These are phyloP conservation scores for Eupithecia exiguata DNA, from an alignment of 2,888 invertebrate genomes.

Conservation along the genomic window DNA sequence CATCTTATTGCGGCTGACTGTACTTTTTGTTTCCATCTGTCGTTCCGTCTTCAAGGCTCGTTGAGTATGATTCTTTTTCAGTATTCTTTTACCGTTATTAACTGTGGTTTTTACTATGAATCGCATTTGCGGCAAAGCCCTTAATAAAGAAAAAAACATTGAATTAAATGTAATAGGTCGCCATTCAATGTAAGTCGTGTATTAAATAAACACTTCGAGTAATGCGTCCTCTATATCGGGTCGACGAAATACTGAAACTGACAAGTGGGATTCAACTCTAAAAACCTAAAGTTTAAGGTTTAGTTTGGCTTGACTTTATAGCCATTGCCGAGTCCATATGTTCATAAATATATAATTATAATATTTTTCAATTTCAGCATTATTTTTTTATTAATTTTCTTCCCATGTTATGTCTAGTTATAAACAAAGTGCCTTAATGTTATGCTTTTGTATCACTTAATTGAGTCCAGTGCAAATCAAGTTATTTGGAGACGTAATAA, in stretches of 20 bases:
- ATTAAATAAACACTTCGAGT: neutral
- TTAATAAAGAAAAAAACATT: too few species aligned
- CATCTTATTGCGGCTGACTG: neutral
- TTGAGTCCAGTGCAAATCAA: slow-evolving; percentile 6
- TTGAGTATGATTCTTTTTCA: neutral
- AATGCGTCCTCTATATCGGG: neutral
- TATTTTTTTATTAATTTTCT: neutral
- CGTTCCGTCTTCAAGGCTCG: neutral
- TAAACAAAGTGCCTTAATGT: slow-evolving; percentile 41
- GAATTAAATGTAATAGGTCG: neutral
- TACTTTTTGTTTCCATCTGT: neutral
- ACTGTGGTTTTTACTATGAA: neutral
- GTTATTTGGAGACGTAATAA: too few species aligned
- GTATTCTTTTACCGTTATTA: neutral
- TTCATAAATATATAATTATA: neutral
- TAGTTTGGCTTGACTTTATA: neutral
- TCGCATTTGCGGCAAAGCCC: too few species aligned
- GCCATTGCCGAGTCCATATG: neutral
- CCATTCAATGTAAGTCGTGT: neutral
- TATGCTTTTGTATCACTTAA: slow-evolving; percentile 43
- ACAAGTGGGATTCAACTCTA: neutral
- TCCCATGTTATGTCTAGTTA: slow-evolving; percentile 13
- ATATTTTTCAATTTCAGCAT: too few species aligned
- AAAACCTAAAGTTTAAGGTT: neutral
- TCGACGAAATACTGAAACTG: neutral